These are phyloP conservation scores for Schizaphis graminum DNA, from an alignment of 2,888 invertebrate genomes.

Conservation along the genomic window DNA sequence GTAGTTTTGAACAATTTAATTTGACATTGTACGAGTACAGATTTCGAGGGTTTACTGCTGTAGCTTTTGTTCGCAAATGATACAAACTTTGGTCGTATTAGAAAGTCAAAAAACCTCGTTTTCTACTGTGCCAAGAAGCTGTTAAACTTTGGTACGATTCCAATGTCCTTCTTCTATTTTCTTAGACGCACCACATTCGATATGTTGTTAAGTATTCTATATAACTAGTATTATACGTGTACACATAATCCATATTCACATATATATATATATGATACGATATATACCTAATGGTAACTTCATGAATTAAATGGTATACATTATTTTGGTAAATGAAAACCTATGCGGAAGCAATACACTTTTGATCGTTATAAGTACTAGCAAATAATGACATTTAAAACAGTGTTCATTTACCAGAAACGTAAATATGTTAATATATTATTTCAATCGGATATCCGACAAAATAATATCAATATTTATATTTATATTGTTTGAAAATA, in stretches of 20 bases:
- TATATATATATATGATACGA: background rate
- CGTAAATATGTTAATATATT: no score
- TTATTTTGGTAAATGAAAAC: background rate
- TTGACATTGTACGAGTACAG: constrained; percentile 14
- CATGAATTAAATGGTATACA: background rate
- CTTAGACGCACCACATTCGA: background rate
- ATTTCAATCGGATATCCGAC: background rate
- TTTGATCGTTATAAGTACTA: background rate
- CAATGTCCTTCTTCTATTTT: constrained; percentile 24
- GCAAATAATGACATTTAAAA: background rate
- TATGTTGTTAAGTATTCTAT: background rate
- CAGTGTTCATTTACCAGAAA: background rate
- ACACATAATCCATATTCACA: background rate
- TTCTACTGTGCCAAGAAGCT: constrained; percentile 15
- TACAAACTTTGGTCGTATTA: constrained; percentile 44
- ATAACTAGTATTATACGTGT: background rate
- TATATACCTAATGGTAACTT: background rate
- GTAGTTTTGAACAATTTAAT: constrained; percentile 58
- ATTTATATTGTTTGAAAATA: background rate
- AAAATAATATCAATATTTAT: background rate
- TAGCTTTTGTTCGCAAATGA: constrained; percentile 37
- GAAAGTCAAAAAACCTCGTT: constrained; percentile 41
- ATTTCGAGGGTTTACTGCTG: constrained; percentile 32
- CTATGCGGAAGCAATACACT: background rate
- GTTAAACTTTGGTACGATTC: constrained; percentile 40